phyloP scores from a whole-genome alignment of 2,797 vertebrate species.

The Fringilla coelebs region DNA sequence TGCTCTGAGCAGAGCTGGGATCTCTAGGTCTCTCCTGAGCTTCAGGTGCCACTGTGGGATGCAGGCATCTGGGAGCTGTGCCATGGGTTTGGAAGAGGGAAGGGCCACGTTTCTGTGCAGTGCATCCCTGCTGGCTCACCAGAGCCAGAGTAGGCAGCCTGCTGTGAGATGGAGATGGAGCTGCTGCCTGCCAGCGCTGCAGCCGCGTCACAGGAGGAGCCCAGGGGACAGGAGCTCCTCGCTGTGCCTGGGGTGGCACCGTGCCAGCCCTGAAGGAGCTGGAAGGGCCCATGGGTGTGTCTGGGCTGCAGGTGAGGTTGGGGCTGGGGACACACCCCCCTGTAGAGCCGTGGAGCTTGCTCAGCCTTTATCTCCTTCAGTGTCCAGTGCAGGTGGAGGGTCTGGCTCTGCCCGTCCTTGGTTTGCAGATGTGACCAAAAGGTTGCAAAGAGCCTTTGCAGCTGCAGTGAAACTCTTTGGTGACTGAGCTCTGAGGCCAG shows the following conservation, averaged over 20 bases:
- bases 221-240: not conserved
- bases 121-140: not conserved
- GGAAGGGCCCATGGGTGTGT: not conserved
- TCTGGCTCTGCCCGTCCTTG: not conserved
- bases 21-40: not conserved
- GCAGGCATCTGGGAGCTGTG: not conserved
- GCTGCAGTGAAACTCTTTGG: not conserved
- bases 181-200: not conserved
- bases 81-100: not conserved
- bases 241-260: fast-evolving
- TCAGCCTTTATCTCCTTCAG: not conserved
- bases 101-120: fast-evolving
- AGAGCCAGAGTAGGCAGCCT: not conserved
- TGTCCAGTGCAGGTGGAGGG: not conserved
- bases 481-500: not conserved
- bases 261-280: not conserved
- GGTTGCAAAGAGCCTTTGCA: not conserved
- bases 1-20: not conserved
- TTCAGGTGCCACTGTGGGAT: not conserved
- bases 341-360: not conserved
- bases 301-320: not conserved
- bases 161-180: not conserved
- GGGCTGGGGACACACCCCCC: not conserved
- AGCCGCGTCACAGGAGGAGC: fast-evolving
- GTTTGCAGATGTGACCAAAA: not conserved